Evolutionary conservation across 1,140 invertebrate species (phyloP).

Genomic region (Drosophila ogumai): DNA sequence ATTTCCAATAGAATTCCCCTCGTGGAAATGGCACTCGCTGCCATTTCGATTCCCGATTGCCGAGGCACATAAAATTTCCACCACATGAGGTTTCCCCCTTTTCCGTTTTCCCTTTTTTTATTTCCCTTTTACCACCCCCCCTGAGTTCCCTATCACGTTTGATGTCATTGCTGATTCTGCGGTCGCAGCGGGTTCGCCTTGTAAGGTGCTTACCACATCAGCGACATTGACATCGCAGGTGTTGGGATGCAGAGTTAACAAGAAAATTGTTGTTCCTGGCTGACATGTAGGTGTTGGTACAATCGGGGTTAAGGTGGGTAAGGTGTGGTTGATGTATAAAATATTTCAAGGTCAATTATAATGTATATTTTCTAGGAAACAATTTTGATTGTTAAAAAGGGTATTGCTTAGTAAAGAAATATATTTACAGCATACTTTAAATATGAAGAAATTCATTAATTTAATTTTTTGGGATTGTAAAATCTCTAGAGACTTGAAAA

Average conservation of each 20-base stretch:
- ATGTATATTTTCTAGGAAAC: neutral
- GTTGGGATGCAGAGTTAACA: constrained; percentile 48
- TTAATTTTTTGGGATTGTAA: too few relatives aligned
- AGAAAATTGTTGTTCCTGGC: constrained; percentile 49
- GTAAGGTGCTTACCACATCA: constrained; percentile 41
- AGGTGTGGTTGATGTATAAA: too few relatives aligned
- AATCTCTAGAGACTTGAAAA: too few relatives aligned
- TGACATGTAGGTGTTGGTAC: constrained; percentile 10
- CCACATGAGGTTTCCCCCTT: constrained; percentile 6
- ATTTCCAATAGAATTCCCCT: constrained; percentile 69
- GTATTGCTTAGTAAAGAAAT: neutral
- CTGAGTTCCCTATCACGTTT: constrained; percentile 39
- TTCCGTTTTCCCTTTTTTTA: constrained; percentile 9
- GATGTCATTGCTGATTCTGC: constrained; percentile 61
- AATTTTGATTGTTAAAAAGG: neutral
- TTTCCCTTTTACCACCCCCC: neutral
- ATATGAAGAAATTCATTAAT: neutral
- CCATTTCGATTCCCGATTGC: constrained; percentile 41
- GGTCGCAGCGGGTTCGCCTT: constrained; percentile 28
- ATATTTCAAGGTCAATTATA: neutral
- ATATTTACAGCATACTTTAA: neutral
- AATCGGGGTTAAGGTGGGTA: constrained; percentile 6
- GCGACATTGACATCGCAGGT: constrained; percentile 49
- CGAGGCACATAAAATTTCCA: constrained; percentile 37
- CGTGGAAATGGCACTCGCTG: constrained; percentile 17